Conservation (phyloP, 64 coral and sea anemone genomes). For the Dendronephthya gigantea region DNA sequence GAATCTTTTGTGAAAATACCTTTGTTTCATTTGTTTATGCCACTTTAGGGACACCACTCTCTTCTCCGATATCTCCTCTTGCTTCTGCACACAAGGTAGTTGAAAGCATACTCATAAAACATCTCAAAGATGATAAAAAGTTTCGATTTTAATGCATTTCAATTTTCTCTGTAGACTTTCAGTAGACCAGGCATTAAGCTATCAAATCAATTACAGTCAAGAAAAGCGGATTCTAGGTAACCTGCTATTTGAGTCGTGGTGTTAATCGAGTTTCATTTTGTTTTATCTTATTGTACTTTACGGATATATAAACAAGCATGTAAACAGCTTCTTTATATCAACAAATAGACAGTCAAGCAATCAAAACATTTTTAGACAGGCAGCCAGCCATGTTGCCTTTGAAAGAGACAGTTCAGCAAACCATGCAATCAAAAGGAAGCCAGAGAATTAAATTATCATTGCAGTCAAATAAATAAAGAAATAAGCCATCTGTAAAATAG, state of each 20-base stretch:
- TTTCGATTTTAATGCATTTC: neutral
- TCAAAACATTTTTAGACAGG: too few species aligned
- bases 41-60: neutral
- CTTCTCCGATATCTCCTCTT: neutral
- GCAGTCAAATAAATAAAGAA: too few species aligned
- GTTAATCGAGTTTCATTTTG: neutral
- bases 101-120: neutral
- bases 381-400: too few species aligned
- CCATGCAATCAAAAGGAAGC: too few species aligned
- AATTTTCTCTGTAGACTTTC: neutral
- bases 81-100: neutral
- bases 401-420: too few species aligned
- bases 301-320: too few species aligned
- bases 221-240: neutral
- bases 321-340: too few species aligned
- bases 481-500: too few species aligned
- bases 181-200: neutral
- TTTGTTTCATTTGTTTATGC: neutral
- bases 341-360: too few species aligned
- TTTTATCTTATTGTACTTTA: too few species aligned
- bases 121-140: neutral
- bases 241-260: neutral
- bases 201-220: neutral
- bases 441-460: too few species aligned
- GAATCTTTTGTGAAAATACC: too few species aligned